phyloP scores from a whole-genome alignment of 2,888 invertebrate species.

The Tenthredo mesomela region DNA sequence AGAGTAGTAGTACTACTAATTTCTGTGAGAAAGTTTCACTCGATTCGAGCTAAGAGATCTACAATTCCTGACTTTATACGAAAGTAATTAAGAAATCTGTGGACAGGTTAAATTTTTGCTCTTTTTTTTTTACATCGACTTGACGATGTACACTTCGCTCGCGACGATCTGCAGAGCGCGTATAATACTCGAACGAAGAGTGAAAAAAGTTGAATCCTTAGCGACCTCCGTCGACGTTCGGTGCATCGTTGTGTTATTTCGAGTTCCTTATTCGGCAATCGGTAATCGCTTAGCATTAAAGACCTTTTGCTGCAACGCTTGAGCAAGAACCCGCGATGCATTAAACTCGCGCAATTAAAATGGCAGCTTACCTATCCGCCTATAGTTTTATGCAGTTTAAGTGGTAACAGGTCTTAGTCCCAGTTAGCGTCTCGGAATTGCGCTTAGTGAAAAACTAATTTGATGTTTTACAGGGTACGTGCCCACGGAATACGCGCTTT shows the following conservation, averaged over 20 bases:
- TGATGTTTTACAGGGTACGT: slow-evolving; percentile 66
- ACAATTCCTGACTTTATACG: slow-evolving; percentile 23
- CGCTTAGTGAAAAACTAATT: slow-evolving; percentile 68
- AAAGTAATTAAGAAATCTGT: slow-evolving; percentile 50
- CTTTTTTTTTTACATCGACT: slow-evolving; percentile 33
- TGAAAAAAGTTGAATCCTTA: slow-evolving; percentile 46
- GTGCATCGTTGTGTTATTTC: slow-evolving; percentile 43
- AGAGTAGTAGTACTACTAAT: too few relatives aligned
- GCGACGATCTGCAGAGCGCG: slow-evolving; percentile 1
- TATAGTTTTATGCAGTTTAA: slow-evolving; percentile 5
- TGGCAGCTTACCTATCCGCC: slow-evolving; percentile 56
- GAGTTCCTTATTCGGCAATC: slow-evolving; percentile 51
- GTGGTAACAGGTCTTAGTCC: slow-evolving; percentile 57
- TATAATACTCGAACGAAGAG: slow-evolving; percentile 20
- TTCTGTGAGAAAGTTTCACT: neutral
- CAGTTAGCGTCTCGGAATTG: slow-evolving; percentile 59
- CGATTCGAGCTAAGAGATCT: slow-evolving; percentile 9
- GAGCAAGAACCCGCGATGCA: slow-evolving; percentile 54
- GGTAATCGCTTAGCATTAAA: slow-evolving; percentile 51
- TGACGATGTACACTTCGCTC: slow-evolving; percentile 26
- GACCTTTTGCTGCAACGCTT: slow-evolving; percentile 42
- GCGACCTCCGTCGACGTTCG: slow-evolving; percentile 49
- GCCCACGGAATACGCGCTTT: slow-evolving; percentile 55
- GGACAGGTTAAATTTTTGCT: slow-evolving; percentile 37
- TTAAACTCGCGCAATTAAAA: slow-evolving; percentile 63